These are phyloP conservation scores for Thaumetopoea pityocampa DNA, from an alignment of 1,140 invertebrate genomes.

Conservation along the genomic window DNA sequence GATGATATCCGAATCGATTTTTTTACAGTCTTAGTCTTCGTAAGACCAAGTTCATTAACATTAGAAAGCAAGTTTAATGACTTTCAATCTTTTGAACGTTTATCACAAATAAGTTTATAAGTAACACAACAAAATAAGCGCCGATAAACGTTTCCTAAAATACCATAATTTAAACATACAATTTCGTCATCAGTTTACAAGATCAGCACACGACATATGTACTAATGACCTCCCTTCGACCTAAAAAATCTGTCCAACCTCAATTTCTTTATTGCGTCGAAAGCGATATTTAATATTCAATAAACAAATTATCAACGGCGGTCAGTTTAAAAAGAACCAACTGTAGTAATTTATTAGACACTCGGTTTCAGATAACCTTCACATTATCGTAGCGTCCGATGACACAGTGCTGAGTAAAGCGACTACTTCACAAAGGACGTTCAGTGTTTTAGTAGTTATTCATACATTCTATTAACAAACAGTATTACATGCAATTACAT, in stretches of 20 bases:
- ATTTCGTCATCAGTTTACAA: no score
- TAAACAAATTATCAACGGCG: conserved; percentile 53
- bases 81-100: no score
- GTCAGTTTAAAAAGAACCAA: conserved; percentile 42
- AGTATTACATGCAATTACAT: not conserved
- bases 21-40: no score
- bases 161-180: no score
- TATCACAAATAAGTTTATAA: no score
- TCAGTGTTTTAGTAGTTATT: no score
- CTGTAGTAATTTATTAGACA: conserved; percentile 46
- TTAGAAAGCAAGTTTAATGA: no score
- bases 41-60: no score
- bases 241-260: conserved; percentile 34
- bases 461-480: not conserved
- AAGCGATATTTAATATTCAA: conserved; percentile 61
- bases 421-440: conserved; percentile 1
- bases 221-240: conserved; percentile 17
- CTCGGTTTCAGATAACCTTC: conserved; percentile 38
- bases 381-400: conserved; percentile 22
- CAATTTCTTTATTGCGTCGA: conserved; percentile 54
- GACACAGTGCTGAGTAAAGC: conserved; percentile 16
- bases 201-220: no score
- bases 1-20: no score
- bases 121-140: no score
- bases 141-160: no score